phyloP scores from a whole-genome alignment of 2,797 vertebrate species.

The Iguana delicatissima region DNA sequence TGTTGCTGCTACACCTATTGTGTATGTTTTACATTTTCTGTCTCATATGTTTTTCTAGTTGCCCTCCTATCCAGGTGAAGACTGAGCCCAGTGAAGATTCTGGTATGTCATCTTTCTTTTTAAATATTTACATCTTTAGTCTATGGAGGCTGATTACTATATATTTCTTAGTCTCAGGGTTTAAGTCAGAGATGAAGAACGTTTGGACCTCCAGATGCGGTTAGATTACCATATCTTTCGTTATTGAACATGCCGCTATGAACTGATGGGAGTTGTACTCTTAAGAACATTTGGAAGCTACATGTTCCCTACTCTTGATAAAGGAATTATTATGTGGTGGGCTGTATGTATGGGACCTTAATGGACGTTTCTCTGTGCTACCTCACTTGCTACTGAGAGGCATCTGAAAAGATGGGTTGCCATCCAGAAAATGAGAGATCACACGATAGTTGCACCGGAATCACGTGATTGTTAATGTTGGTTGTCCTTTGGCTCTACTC shows the following conservation, averaged over 20 bases:
- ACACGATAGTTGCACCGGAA: not conserved
- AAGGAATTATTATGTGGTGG: not conserved
- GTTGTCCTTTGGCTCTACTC: not conserved
- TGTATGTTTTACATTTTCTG: conserved; percentile 18
- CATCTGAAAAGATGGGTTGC: not conserved
- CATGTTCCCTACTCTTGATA: not conserved
- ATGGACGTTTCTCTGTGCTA: not conserved
- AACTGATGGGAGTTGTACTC: not conserved
- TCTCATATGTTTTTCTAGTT: conserved; percentile 70
- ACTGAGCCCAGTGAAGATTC: conserved; percentile 78
- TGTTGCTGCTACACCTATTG: not conserved
- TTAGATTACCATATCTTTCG: not conserved
- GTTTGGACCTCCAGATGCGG: not conserved
- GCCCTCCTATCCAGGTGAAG: conserved; percentile 80
- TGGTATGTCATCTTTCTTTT: conserved; percentile 74
- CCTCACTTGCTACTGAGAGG: not conserved
- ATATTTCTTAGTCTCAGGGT: not conserved
- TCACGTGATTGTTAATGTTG: not conserved
- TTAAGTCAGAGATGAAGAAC: too few species aligned
- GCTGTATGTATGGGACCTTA: not conserved
- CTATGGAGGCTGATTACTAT: too few species aligned
- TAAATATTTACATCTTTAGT: not conserved
- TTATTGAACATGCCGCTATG: not conserved
- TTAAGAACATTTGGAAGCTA: not conserved
- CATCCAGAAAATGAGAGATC: not conserved